phyloP scores from a whole-genome alignment of 2,797 vertebrate genomes.

The Malurus leucopterus region DNA sequence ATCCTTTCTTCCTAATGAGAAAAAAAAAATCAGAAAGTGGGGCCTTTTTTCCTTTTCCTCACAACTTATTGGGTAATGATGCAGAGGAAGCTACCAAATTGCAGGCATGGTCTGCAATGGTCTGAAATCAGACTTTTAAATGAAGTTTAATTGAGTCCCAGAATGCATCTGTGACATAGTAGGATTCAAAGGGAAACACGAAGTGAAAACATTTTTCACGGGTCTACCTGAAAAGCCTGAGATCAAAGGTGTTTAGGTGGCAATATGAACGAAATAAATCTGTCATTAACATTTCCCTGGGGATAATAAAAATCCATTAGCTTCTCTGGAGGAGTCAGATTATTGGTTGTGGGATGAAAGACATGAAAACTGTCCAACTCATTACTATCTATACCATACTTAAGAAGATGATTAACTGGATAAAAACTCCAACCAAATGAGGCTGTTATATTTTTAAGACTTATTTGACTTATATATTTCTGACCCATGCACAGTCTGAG shows the following conservation, averaged over 20 bases:
- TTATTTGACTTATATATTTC: neutral
- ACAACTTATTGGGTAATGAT: neutral
- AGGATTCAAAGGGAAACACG: neutral
- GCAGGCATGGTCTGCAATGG: neutral
- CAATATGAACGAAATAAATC: neutral
- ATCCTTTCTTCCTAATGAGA: neutral
- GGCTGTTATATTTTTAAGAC: neutral
- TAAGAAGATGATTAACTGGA: neutral
- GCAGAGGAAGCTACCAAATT: neutral
- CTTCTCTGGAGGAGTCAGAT: neutral
- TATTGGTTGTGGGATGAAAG: neutral
- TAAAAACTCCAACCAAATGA: neutral
- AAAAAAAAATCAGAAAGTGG: neutral
- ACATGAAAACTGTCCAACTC: neutral
- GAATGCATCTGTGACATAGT: neutral
- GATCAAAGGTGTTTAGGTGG: neutral
- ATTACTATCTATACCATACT: neutral
- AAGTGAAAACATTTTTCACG: neutral
- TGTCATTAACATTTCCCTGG: neutral
- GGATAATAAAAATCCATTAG: neutral
- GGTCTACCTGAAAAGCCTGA: neutral
- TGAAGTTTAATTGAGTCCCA: neutral
- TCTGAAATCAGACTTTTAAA: slow-evolving; percentile 7
- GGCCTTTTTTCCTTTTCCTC: neutral
- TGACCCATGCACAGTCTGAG: neutral